phyloP scores from a whole-genome alignment of 2,797 vertebrate genomes.

The Sebastes itinus region DNA sequence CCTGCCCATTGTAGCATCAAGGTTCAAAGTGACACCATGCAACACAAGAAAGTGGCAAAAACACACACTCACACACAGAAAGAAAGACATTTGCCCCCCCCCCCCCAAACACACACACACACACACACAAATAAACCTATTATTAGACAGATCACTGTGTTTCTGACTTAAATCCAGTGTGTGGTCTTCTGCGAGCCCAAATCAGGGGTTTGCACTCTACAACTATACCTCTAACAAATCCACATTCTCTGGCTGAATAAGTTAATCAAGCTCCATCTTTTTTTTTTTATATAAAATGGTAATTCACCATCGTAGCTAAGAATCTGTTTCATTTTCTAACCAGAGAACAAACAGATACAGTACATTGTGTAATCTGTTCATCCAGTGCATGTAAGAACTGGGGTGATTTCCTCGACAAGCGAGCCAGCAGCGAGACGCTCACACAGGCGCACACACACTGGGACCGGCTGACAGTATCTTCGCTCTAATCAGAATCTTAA shows the following conservation, averaged over 20 bases:
- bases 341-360: conserved; percentile 21
- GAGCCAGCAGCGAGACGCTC: conserved; percentile 40
- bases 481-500: conserved; percentile 85
- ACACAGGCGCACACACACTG: conserved; percentile 23
- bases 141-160: conserved; percentile 24
- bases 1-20: background rate
- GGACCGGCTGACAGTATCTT: conserved; percentile 74
- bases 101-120: background rate
- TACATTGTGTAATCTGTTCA: conserved; percentile 43
- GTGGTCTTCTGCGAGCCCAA: background rate
- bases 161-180: conserved; percentile 14
- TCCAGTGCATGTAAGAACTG: conserved; percentile 29
- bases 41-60: background rate
- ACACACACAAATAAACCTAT: conserved; percentile 2
- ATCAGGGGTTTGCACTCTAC: background rate
- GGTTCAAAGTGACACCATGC: conserved; percentile 18
- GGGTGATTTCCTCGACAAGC: conserved; percentile 52
- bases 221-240: conserved; percentile 3
- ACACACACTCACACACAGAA: background rate
- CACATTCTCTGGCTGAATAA: background rate
- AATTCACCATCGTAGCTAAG: conserved; percentile 6
- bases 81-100: background rate
- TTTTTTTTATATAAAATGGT: background rate
- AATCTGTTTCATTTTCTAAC: conserved; percentile 34
- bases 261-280: background rate